Evolutionary conservation across 2,113 vertebrate species (phyloP).

Genomic region (Trachemys scripta): DNA sequence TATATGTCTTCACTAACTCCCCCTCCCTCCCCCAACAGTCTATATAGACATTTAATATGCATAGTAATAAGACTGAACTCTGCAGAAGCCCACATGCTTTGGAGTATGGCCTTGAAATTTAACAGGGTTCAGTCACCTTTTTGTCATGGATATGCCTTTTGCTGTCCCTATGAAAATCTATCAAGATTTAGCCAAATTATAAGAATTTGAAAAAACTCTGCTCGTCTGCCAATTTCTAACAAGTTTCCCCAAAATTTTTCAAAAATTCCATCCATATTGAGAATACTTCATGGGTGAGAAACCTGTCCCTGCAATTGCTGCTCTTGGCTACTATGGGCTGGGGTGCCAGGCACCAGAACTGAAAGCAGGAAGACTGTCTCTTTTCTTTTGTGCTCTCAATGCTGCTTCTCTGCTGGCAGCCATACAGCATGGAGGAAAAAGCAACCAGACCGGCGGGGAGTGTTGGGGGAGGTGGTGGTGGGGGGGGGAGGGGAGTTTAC

Average conservation of each 20-base stretch:
- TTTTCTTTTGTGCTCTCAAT: rapidly evolving
- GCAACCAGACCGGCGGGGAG: neutral
- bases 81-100: neutral
- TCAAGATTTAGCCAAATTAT: neutral
- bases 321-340: neutral
- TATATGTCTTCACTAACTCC: neutral
- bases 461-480: no score
- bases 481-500: no score
- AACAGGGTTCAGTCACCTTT: neutral
- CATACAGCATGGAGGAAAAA: neutral
- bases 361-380: neutral
- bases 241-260: neutral
- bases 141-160: neutral
- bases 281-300: neutral
- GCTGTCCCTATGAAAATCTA: neutral
- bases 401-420: neutral
- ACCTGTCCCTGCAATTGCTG: neutral
- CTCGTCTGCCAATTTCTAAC: neutral
- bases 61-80: neutral
- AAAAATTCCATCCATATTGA: neutral
- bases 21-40: neutral
- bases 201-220: neutral
- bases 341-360: rapidly evolving
- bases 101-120: neutral
- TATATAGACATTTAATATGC: neutral